A percentile compares a stretch with the other conserved stretches of the same genome.
These are phyloP conservation scores for Terebella lapidaria DNA, from an alignment of 2,888 invertebrate species.

Conservation along the genomic window DNA sequence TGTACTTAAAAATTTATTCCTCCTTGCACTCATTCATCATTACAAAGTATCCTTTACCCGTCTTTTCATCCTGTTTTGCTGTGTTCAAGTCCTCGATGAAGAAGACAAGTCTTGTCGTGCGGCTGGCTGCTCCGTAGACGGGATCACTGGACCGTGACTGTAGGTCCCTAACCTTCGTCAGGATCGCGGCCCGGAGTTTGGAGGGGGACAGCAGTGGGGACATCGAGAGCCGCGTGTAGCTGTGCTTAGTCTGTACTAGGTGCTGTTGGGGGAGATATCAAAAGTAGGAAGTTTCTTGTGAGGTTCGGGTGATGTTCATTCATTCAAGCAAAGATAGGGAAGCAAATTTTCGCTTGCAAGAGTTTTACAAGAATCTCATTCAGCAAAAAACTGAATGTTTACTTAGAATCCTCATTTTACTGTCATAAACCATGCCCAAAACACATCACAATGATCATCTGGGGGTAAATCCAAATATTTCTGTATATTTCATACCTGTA, in stretches of 20 bases:
- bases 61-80: slow-evolving; percentile 20
- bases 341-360: no score
- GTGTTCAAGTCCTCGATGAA: slow-evolving; percentile 48
- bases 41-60: no score
- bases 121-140: neutral
- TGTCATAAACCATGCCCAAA: no score
- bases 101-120: slow-evolving; percentile 33
- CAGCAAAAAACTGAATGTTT: no score
- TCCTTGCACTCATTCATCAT: no score
- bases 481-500: no score
- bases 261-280: slow-evolving; percentile 29
- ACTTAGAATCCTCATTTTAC: no score
- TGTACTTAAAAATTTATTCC: no score
- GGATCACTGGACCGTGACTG: neutral
- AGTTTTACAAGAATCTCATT: no score
- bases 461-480: no score
- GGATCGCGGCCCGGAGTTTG: slow-evolving; percentile 34
- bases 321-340: no score
- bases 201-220: slow-evolving; percentile 36
- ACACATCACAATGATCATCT: no score
- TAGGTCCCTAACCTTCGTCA: neutral
- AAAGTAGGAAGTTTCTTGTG: neutral
- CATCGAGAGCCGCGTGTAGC: slow-evolving; percentile 37
- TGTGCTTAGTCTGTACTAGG: slow-evolving; percentile 35
- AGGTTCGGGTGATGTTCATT: neutral